These are phyloP conservation scores for Abramis brama DNA, from an alignment of 2,113 vertebrate genomes.

Conservation along the genomic window DNA sequence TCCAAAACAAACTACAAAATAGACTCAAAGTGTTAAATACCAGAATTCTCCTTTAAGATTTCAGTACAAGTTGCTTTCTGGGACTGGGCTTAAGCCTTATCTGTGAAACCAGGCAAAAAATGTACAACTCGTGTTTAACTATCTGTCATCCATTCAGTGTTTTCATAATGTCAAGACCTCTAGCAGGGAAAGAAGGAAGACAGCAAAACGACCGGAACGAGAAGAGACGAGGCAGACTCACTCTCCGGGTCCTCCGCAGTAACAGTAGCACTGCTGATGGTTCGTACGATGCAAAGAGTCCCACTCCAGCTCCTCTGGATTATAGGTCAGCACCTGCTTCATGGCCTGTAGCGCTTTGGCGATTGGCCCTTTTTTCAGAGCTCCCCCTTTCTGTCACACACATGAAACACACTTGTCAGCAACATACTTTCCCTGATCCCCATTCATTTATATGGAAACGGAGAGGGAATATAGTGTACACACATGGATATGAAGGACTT, in stretches of 20 bases:
- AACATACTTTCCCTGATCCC: not conserved
- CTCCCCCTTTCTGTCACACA: slow-evolving; percentile 88
- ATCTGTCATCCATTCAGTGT: too few species aligned
- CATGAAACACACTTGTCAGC: slow-evolving; percentile 10
- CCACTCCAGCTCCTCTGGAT: slow-evolving; percentile 88
- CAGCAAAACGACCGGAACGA: not conserved
- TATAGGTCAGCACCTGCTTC: slow-evolving; percentile 92
- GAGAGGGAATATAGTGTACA: not conserved
- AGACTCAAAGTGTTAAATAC: too few species aligned
- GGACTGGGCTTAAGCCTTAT: too few species aligned
- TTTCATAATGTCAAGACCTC: not conserved
- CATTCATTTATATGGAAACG: not conserved
- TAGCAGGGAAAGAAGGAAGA: not conserved
- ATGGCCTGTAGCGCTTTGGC: slow-evolving; percentile 87
- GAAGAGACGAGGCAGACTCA: slow-evolving; percentile 69
- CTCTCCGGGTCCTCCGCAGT: slow-evolving; percentile 93
- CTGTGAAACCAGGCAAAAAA: too few species aligned
- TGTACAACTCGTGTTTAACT: too few species aligned
- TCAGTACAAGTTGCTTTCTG: too few species aligned
- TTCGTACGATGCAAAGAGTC: slow-evolving; percentile 92
- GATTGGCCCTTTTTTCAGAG: slow-evolving; percentile 91
- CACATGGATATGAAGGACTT: slow-evolving; percentile 29
- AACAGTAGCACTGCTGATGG: slow-evolving; percentile 96
- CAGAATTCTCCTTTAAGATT: too few species aligned
- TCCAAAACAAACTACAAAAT: too few species aligned